A percentile compares a stretch with the other conserved stretches of the same genome.
These are phyloP conservation scores for Carabus problematicus DNA, from an alignment of 2,888 invertebrate genomes.

Conservation along the genomic window DNA sequence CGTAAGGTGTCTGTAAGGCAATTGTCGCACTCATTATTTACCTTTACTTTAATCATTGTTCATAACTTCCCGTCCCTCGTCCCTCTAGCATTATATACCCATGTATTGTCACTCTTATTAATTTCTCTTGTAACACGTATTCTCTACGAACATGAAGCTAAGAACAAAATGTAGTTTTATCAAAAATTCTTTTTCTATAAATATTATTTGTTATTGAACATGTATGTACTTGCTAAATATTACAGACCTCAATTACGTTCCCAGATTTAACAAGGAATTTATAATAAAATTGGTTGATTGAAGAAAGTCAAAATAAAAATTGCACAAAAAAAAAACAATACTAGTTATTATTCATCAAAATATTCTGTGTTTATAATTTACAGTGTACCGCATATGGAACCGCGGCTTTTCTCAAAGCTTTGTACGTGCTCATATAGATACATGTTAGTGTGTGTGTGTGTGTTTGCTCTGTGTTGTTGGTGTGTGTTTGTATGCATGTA, in stretches of 20 bases:
- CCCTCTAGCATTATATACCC: not conserved
- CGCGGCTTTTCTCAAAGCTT: conserved; percentile 15
- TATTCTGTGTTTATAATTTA: conserved; percentile 15
- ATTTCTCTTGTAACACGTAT: no score
- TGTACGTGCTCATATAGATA: conserved; percentile 6
- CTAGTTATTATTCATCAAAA: conserved; percentile 16
- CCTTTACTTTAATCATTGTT: conserved; percentile 31
- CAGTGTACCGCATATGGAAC: conserved; percentile 8
- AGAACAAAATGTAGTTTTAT: no score
- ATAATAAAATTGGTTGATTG: not conserved
- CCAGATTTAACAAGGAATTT: not conserved
- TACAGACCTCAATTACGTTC: no score
- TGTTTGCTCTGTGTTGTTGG: not conserved
- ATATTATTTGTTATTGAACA: no score
- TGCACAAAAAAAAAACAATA: not conserved
- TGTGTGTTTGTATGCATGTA: not conserved
- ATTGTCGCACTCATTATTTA: conserved; percentile 17
- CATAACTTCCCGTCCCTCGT: conserved; percentile 10
- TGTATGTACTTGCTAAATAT: no score
- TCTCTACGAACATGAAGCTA: no score
- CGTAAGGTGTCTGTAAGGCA: not conserved
- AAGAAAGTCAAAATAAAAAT: no score
- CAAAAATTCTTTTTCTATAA: no score
- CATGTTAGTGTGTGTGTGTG: conserved; percentile 1
- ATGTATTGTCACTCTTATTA: not conserved